Evolutionary conservation across 2,888 invertebrate genomes (phyloP).

Genomic region (Cecidostiba fungosa): DNA sequence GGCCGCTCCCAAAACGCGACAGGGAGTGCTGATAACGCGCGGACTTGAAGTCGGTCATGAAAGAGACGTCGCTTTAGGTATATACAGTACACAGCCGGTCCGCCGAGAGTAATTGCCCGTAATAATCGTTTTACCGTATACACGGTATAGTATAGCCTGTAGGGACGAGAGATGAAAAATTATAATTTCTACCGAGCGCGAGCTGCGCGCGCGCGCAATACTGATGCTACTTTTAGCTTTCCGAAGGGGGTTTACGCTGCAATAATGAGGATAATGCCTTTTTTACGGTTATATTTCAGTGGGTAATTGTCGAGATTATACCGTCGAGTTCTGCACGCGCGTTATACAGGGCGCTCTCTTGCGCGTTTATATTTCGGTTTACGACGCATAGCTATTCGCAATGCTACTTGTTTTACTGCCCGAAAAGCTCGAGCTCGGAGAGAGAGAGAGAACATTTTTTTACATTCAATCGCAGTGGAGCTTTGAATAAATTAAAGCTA

Average conservation of each 20-base stretch:
- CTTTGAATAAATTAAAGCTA: background rate
- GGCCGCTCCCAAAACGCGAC: background rate
- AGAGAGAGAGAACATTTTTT: background rate
- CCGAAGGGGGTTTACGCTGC: conserved; percentile 33
- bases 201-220: background rate
- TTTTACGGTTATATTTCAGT: conserved; percentile 21
- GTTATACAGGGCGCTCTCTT: background rate
- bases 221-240: background rate
- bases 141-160: background rate
- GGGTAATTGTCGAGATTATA: conserved; percentile 21
- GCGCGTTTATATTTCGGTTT: conserved; percentile 11
- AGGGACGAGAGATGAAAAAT: conserved; percentile 54
- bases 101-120: conserved; percentile 56
- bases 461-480: background rate
- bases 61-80: background rate
- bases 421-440: background rate
- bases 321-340: background rate
- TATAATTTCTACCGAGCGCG: conserved; percentile 36
- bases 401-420: background rate
- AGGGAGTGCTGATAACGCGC: background rate
- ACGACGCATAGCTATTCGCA: background rate
- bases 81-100: conserved; percentile 1
- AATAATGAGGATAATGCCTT: conserved; percentile 33
- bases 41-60: conserved; percentile 29
- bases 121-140: conserved; percentile 58